These are phyloP conservation scores for Parasteatoda lunata DNA, from an alignment of 2,888 invertebrate species.

Conservation along the genomic window DNA sequence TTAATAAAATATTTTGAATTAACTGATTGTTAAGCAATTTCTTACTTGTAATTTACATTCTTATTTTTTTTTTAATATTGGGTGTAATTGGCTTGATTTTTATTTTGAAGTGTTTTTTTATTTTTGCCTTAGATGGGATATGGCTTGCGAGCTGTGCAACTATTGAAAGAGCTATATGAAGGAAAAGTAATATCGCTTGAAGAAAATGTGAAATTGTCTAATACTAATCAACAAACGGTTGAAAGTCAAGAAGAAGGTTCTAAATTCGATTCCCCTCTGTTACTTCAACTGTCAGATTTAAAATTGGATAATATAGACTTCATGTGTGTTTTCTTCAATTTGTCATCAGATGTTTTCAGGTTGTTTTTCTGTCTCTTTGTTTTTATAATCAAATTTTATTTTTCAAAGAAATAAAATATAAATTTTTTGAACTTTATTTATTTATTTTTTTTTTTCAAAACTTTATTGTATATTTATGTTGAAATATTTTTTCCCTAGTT, in stretches of 20 bases:
- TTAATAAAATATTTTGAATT: too few species aligned
- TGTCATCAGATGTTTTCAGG: conserved; percentile 88
- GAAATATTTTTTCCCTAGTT: conserved; percentile 72
- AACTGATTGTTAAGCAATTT: too few species aligned
- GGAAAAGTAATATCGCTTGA: conserved; percentile 81
- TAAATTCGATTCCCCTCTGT: conserved; percentile 86
- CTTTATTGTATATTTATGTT: background rate
- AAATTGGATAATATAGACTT: conserved; percentile 90
- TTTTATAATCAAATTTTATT: too few species aligned
- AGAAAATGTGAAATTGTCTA: conserved; percentile 61
- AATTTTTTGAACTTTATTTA: background rate
- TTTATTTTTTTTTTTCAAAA: background rate
- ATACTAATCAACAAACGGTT: background rate
- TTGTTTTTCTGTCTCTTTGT: conserved; percentile 73
- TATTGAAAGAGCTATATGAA: conserved; percentile 91
- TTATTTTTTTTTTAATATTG: too few species aligned
- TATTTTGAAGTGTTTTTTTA: conserved; percentile 25
- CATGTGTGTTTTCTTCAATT: conserved; percentile 93
- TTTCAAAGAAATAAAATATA: too few species aligned
- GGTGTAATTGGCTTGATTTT: too few species aligned
- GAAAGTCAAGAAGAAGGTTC: conserved; percentile 80
- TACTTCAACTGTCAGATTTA: conserved; percentile 89
- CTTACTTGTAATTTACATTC: too few species aligned
- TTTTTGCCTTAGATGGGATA: conserved; percentile 89
- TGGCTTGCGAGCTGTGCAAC: conserved; percentile 87